Evolutionary conservation across 2,888 invertebrate genomes (phyloP).

Genomic region (Metopia argyrocephala): DNA sequence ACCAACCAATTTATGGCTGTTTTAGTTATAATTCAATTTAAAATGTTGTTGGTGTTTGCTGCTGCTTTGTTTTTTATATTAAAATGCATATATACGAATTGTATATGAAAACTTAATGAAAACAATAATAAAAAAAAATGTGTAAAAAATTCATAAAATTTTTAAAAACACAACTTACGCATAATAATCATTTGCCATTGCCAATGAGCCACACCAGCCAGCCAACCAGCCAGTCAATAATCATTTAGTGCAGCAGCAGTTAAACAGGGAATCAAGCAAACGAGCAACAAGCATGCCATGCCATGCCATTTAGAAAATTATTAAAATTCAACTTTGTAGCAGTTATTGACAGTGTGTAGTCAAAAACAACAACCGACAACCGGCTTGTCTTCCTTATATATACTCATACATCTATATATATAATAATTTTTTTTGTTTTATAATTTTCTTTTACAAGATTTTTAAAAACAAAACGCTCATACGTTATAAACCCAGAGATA

Average conservation of each 20-base stretch:
- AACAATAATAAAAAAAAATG: background rate
- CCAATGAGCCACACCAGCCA: background rate
- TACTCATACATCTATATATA: too few relatives aligned
- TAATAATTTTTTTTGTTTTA: slow-evolving; percentile 25
- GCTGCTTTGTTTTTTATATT: too few relatives aligned
- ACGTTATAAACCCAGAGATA: too few relatives aligned
- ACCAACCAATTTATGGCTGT: background rate
- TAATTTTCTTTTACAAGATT: background rate
- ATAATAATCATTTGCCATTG: slow-evolving; percentile 49
- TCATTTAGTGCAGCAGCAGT: background rate
- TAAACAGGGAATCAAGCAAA: too few relatives aligned
- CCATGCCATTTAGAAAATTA: slow-evolving; percentile 12
- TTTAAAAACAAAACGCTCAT: too few relatives aligned
- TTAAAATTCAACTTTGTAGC: slow-evolving; percentile 41
- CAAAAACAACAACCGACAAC: background rate
- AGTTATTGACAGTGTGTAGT: slow-evolving; percentile 34
- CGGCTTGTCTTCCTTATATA: too few relatives aligned
- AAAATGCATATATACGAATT: background rate
- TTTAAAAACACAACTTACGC: slow-evolving; percentile 42
- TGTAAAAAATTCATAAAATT: slow-evolving; percentile 14
- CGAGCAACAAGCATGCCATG: background rate
- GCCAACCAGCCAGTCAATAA: background rate
- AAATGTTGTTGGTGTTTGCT: background rate
- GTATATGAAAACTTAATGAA: background rate
- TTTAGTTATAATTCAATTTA: background rate